Percentiles rank a stretch among this genome's conserved stretches.
Evolutionary conservation across 35 echinoderm and acorn worm species (phyloP).

Genomic region (Anneissia japonica): DNA sequence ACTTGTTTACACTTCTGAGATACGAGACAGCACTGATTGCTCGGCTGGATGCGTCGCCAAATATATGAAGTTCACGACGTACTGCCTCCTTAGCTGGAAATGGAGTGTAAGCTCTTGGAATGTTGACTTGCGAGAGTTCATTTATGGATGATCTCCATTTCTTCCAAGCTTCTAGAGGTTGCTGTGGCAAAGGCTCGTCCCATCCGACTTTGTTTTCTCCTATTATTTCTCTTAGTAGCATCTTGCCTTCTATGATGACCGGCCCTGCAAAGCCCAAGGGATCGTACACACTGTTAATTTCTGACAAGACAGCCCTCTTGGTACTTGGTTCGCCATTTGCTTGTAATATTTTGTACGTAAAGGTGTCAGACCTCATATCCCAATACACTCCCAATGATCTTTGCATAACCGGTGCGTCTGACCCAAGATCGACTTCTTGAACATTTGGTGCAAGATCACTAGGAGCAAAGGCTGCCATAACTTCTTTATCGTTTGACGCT

Average conservation of each 20-base stretch:
- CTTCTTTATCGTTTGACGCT: slow-evolving; percentile 5
- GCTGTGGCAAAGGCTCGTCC: too few relatives aligned
- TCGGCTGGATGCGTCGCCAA: too few relatives aligned
- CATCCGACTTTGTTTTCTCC: too few relatives aligned
- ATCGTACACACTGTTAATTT: slow-evolving; percentile 7
- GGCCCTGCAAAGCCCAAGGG: neutral
- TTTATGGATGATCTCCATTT: too few relatives aligned
- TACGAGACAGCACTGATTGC: too few relatives aligned
- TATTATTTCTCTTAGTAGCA: too few relatives aligned
- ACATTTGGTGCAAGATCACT: neutral
- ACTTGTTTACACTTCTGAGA: neutral
- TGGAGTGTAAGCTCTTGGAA: too few relatives aligned
- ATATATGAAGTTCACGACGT: neutral
- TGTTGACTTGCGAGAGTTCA: too few relatives aligned
- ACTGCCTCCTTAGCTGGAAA: too few relatives aligned
- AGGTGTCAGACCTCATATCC: neutral
- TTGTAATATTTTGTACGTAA: neutral
- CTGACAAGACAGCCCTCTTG: neutral
- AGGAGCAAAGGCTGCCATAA: neutral
- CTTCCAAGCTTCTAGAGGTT: too few relatives aligned
- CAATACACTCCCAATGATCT: neutral
- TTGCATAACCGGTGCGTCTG: neutral
- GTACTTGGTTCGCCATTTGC: neutral
- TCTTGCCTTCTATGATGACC: neutral
- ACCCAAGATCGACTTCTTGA: neutral